These are phyloP conservation scores for Rhinopithecus roxellana DNA, from an alignment of 2,113 vertebrate species.

Conservation along the genomic window DNA sequence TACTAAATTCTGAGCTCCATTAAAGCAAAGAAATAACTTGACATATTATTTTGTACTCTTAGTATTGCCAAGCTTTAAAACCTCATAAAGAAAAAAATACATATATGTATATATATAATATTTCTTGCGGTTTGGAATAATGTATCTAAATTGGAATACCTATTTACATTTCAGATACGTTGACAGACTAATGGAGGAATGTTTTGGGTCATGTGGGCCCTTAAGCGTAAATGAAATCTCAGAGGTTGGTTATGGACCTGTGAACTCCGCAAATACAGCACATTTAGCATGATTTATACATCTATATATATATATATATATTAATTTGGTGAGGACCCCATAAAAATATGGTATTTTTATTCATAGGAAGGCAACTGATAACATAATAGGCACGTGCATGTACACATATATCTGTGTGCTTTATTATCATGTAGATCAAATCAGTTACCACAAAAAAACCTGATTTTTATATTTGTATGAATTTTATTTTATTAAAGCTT, in stretches of 20 bases:
- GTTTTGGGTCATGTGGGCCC: background rate
- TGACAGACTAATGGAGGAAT: background rate
- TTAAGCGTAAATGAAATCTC: background rate
- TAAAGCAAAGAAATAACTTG: background rate
- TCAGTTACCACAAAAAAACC: background rate
- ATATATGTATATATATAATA: no score
- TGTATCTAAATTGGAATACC: background rate
- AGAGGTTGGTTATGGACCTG: background rate
- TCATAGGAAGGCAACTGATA: background rate
- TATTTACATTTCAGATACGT: background rate
- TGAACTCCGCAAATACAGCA: background rate
- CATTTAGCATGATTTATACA: background rate
- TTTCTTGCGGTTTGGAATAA: background rate
- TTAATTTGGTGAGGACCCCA: background rate
- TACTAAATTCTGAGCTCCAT: background rate
- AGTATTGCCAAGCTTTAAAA: background rate
- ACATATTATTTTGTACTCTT: background rate
- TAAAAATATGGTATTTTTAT: background rate
- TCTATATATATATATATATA: background rate
- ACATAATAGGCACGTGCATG: accelerated
- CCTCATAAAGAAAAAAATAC: background rate
- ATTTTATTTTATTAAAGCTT: background rate
- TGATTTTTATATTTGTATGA: background rate
- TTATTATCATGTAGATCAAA: background rate
- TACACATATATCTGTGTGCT: background rate